Conservation (phyloP, 2,113 vertebrate genomes). For the Poicephalus gulielmi region DNA sequence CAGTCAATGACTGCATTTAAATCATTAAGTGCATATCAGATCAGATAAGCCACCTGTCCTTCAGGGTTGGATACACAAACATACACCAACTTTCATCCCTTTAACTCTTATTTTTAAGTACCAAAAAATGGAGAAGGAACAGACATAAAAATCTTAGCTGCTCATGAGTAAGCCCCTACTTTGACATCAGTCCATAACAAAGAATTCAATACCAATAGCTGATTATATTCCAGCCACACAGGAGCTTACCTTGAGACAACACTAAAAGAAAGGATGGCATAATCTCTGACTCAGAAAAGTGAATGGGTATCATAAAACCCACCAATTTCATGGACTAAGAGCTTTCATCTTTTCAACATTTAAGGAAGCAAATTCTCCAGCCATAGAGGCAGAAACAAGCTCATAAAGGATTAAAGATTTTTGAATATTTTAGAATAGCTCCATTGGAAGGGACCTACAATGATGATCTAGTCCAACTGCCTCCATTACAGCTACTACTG, state of each 20-base stretch:
- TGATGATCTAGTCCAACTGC: background rate
- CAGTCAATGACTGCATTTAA: background rate
- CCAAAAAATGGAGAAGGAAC: background rate
- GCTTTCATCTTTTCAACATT: background rate
- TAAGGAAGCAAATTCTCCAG: background rate
- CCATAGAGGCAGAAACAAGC: background rate
- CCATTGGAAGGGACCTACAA: background rate
- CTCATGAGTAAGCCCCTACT: background rate
- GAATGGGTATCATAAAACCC: background rate
- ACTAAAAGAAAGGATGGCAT: background rate
- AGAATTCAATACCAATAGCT: background rate
- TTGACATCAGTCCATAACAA: background rate
- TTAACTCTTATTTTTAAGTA: background rate
- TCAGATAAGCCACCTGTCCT: background rate
- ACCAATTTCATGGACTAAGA: background rate
- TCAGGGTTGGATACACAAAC: background rate
- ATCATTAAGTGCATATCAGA: background rate
- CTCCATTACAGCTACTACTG: background rate
- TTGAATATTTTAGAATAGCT: background rate
- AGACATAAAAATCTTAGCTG: background rate
- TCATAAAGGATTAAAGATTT: background rate
- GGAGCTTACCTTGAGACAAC: background rate
- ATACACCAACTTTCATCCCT: background rate
- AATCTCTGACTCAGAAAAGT: background rate
- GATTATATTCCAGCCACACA: background rate